Evolutionary conservation across 2,888 invertebrate species (phyloP), one percentile per base, ranked within the genome.

Genomic region (Agriopis aurantiaria): DNA sequence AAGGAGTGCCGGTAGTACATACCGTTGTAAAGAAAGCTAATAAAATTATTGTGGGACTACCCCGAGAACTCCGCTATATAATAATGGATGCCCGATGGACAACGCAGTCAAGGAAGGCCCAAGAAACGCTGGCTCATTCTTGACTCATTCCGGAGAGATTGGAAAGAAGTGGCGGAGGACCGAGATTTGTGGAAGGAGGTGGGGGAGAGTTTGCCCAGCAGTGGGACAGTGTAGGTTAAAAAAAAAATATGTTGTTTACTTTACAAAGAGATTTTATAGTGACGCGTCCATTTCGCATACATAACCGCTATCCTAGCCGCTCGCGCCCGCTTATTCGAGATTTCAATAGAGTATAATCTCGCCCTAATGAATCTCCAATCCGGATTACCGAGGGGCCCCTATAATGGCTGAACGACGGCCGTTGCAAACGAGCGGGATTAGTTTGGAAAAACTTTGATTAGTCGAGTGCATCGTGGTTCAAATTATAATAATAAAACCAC

Each of bases 301-400:
- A 74, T 69, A 72, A 73, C 74, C 79, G 79, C 82, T 79, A 80
- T 85, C 79, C 81, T 11, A 33, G 33, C 82, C 86, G 82, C 80
- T 80, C 82, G 82, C 86, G 83, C 84, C 79, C 87, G 88, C 85
- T 88, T 89, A 90, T 91, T 92, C 91, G 88, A 92, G 93, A 94
- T 94, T 94, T 94, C 94, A 94, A 95, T 94, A 91, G 93, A 91
- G 90, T 88, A 92, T 94, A 94, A 95, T 94, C 94, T 93, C 89
- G 86, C 90, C 91, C 93, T 95, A 95, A 95, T 95, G 94, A 95
- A 94, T 94, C 94, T 91, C 88, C 90, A 89, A 93, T 93, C 93
- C 94, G 94, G 94, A 94, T 94, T 93, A 94, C 80, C 82, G 85
- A 84, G 85, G 86, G 87, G 82, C 87, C 88, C 88, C 88, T 87